Conservation (phyloP, 1,140 invertebrate species). For the Leptestheria dahalacensis region DNA sequence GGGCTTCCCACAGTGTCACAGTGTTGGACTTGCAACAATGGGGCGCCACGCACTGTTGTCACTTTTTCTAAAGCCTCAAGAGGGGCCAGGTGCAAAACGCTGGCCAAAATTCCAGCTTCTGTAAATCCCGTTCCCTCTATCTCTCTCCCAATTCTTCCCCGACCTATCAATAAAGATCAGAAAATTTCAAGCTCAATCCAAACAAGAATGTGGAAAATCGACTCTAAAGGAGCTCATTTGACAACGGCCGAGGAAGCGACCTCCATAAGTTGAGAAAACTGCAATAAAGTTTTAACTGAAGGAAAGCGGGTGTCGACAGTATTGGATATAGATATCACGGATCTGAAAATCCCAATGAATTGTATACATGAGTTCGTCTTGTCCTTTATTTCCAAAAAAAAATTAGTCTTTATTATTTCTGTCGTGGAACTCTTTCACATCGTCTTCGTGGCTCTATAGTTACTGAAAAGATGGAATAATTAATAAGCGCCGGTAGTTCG, state of each 20-base stretch:
- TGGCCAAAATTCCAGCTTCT: neutral
- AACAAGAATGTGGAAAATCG: neutral
- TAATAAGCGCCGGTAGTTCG: neutral
- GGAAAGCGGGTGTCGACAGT: no score
- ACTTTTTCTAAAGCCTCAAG: neutral
- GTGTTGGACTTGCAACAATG: neutral
- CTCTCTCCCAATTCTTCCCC: neutral
- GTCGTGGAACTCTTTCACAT: no score
- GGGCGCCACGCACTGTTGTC: neutral
- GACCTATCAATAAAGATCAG: neutral
- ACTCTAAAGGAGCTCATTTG: neutral
- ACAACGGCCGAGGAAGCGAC: no score
- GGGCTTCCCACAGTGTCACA: neutral
- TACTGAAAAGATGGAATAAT: neutral
- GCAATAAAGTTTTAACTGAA: no score
- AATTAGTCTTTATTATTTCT: no score
- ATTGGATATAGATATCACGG: no score
- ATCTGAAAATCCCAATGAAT: no score
- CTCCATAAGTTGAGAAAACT: no score
- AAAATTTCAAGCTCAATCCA: neutral
- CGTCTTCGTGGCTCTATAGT: no score
- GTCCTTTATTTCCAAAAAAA: no score
- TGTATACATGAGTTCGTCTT: no score
- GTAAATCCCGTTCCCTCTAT: neutral
- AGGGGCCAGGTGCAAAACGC: neutral